phyloP scores from a whole-genome alignment of 1,140 invertebrate species.

The Drosophila nigromelanica region DNA sequence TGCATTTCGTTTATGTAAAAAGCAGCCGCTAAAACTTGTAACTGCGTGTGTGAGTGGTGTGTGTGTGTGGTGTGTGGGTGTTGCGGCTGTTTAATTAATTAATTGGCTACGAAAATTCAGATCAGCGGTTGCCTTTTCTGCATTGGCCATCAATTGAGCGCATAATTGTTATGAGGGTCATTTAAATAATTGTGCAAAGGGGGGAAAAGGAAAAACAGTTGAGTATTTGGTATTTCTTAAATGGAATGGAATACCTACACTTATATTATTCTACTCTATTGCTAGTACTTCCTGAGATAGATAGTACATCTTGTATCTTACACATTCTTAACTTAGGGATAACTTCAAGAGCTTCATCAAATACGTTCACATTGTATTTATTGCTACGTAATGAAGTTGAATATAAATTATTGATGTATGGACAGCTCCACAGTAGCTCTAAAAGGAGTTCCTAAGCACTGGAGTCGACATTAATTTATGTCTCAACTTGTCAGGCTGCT shows the following conservation, averaged over 20 bases:
- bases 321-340: too few relatives aligned
- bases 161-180: conserved; percentile 78
- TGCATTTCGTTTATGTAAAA: conserved; percentile 75
- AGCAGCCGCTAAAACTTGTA: conserved; percentile 15
- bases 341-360: too few relatives aligned
- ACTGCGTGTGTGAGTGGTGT: conserved; percentile 16
- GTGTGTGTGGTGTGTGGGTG: conserved; percentile 40
- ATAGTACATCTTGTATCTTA: too few relatives aligned
- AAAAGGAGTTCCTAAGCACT: conserved; percentile 22
- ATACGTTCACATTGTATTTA: not conserved
- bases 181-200: conserved; percentile 59
- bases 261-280: too few relatives aligned
- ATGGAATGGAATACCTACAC: not conserved
- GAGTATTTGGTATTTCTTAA: not conserved
- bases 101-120: conserved; percentile 62
- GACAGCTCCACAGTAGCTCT: not conserved
- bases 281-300: too few relatives aligned
- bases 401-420: conserved; percentile 21
- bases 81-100: conserved; percentile 70
- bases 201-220: not conserved
- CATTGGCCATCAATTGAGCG: conserved; percentile 64
- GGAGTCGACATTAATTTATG: conserved; percentile 37
- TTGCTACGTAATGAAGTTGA: not conserved
- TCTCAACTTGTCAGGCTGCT: conserved; percentile 10
- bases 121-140: conserved; percentile 19